Evolutionary conservation across 2,113 vertebrate species (phyloP).

Genomic region (Psilopogon haemacephalus): DNA sequence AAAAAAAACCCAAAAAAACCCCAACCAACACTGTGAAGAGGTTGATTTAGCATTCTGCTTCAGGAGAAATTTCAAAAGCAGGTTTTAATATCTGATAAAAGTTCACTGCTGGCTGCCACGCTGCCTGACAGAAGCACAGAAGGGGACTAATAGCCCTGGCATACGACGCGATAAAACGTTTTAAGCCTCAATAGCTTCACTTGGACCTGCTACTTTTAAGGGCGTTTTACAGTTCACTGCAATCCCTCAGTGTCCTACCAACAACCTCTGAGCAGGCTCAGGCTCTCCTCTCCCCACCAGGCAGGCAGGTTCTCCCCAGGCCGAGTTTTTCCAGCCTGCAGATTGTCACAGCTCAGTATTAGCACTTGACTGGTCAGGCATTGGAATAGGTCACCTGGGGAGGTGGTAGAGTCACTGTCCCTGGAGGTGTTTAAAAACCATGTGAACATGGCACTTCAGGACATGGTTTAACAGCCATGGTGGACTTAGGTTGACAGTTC

Average conservation of each 20-base stretch:
- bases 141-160: constrained; percentile 17
- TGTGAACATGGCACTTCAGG: too few species aligned
- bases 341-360: not conserved
- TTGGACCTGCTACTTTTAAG: not conserved
- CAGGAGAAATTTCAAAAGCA: constrained; percentile 23
- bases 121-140: constrained; percentile 29
- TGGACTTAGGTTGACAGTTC: too few species aligned
- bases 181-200: not conserved
- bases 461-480: too few species aligned
- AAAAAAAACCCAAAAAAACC: not conserved
- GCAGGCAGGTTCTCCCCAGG: not conserved
- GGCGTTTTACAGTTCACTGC: not conserved
- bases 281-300: not conserved
- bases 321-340: not conserved
- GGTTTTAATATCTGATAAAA: constrained; percentile 31
- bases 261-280: not conserved
- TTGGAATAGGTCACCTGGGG: too few species aligned
- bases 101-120: not conserved
- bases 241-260: not conserved
- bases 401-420: too few species aligned
- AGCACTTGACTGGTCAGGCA: not conserved
- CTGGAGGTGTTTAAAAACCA: too few species aligned
- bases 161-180: not conserved
- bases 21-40: not conserved
- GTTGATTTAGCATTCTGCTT: constrained; percentile 20